A percentile compares a stretch with the other conserved stretches of the same genome.
Evolutionary conservation across 2,888 invertebrate genomes (phyloP).

Genomic region (Lamellibrachia satsuma): DNA sequence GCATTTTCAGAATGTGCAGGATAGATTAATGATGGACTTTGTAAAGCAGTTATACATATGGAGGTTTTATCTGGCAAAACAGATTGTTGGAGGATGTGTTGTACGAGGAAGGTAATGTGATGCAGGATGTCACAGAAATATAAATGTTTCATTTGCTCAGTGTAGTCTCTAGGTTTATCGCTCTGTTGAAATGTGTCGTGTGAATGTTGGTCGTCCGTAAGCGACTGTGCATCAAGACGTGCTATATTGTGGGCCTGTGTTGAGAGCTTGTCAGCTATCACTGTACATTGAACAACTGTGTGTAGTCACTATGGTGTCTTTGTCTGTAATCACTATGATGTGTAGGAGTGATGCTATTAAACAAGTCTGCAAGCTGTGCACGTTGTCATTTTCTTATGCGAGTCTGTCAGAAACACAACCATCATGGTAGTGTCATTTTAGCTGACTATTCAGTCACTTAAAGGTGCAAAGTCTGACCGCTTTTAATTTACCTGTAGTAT

Average conservation of each 20-base stretch:
- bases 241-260: constrained; percentile 4
- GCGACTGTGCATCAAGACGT: not conserved
- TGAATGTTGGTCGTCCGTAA: not conserved
- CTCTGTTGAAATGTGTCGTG: not conserved
- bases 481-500: not conserved
- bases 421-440: not conserved
- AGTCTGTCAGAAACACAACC: not conserved
- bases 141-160: not conserved
- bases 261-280: not conserved
- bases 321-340: not conserved
- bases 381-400: not conserved
- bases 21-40: not conserved
- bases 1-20: not conserved
- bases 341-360: constrained; percentile 17
- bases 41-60: too few species aligned
- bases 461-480: not conserved
- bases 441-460: not conserved
- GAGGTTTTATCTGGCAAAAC: too few species aligned
- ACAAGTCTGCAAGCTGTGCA: not conserved
- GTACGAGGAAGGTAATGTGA: not conserved
- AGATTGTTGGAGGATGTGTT: not conserved
- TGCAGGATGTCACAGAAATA: not conserved
- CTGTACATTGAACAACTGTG: not conserved
- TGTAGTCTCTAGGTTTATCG: not conserved
- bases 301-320: not conserved